These are phyloP conservation scores for Apamea anceps DNA, from an alignment of 2,888 invertebrate genomes.

Conservation along the genomic window DNA sequence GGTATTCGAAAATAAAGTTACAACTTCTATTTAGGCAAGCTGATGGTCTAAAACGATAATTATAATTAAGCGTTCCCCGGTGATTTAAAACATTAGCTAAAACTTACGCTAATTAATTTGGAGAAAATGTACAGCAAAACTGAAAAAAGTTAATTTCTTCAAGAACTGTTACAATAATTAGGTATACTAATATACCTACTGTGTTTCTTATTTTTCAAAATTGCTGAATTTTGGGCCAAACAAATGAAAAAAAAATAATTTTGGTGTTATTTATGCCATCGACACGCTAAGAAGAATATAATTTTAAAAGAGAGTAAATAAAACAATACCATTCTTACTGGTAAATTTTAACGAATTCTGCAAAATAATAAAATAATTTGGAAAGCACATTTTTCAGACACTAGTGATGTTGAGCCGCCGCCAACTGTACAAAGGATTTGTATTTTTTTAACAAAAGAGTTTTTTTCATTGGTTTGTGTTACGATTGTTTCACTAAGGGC, in stretches of 20 bases:
- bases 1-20: slow-evolving; percentile 21
- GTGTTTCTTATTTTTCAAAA: neutral
- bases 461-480: neutral
- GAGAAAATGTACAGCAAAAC: slow-evolving; percentile 26
- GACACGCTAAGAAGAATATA: neutral
- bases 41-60: slow-evolving; percentile 49
- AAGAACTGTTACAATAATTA: slow-evolving; percentile 16
- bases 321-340: neutral
- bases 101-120: slow-evolving; percentile 50
- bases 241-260: neutral
- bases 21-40: slow-evolving; percentile 29
- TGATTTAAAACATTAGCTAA: slow-evolving; percentile 46
- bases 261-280: neutral
- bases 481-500: neutral
- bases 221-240: neutral
- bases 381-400: neutral
- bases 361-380: neutral
- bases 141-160: slow-evolving; percentile 34
- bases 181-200: neutral
- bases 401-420: too few relatives aligned
- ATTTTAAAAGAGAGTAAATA: neutral
- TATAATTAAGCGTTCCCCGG: slow-evolving; percentile 35
- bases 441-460: neutral
- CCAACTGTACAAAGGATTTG: neutral
- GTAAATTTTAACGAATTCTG: neutral